phyloP scores from a whole-genome alignment of 2,113 vertebrate genomes.

The Xiphorhynchus elegans region DNA sequence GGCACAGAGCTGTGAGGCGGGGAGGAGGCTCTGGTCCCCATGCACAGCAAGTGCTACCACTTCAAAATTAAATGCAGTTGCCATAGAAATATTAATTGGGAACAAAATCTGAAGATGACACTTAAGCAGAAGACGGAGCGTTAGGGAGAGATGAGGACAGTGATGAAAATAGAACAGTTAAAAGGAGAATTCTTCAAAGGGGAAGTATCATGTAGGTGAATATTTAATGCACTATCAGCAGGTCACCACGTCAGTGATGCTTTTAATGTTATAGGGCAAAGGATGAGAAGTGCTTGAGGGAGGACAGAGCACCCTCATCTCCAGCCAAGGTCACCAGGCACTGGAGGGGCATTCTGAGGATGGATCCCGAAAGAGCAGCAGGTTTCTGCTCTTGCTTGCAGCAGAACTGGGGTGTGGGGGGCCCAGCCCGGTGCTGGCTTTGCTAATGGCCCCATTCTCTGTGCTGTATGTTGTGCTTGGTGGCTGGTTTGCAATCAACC shows the following conservation, averaged over 20 bases:
- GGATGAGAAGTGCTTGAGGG: background rate
- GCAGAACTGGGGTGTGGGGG: background rate
- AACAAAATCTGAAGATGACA: conserved; percentile 64
- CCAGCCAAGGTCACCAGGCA: background rate
- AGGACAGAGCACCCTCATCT: background rate
- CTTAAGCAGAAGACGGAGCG: conserved; percentile 41
- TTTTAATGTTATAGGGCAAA: background rate
- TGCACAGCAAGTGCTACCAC: background rate
- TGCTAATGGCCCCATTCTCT: background rate
- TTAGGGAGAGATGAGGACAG: conserved; percentile 50
- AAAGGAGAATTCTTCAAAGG: conserved; percentile 63
- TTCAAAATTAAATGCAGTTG: conserved; percentile 64
- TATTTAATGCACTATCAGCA: conserved; percentile 41
- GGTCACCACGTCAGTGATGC: background rate
- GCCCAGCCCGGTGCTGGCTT: accelerated
- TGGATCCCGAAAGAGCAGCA: background rate
- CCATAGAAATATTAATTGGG: conserved; percentile 73
- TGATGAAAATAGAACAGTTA: conserved; percentile 57
- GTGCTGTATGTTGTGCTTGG: accelerated
- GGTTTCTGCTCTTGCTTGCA: background rate
- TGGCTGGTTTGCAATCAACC: background rate
- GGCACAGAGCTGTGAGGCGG: background rate
- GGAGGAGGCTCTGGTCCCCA: background rate
- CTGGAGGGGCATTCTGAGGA: background rate
- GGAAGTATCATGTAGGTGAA: conserved; percentile 30